Evolutionary conservation across 2,113 vertebrate genomes (phyloP).

Genomic region (Tyrannus savana): DNA sequence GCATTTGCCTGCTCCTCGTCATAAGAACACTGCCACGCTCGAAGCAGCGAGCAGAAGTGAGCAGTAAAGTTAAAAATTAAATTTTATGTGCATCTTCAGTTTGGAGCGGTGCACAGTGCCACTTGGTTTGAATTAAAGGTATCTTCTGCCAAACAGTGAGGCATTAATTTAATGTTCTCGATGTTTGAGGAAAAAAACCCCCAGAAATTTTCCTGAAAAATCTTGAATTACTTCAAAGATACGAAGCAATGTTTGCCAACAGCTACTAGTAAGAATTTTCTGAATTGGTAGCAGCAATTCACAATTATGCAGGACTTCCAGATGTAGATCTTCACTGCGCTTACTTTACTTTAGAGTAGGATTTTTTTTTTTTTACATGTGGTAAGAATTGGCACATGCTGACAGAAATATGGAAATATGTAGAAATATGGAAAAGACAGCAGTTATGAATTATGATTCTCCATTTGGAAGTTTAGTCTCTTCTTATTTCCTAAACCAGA

Average conservation of each 20-base stretch:
- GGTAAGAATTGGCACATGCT: neutral
- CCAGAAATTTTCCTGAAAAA: slow-evolving; percentile 1
- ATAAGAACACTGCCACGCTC: neutral
- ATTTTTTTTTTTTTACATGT: neutral
- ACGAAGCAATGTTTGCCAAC: neutral
- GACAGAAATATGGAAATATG: neutral
- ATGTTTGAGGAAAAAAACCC: neutral
- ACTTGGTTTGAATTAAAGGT: slow-evolving; percentile 10
- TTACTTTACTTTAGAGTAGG: neutral
- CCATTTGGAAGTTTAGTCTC: slow-evolving; percentile 17
- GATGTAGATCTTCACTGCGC: neutral
- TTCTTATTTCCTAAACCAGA: slow-evolving; percentile 21
- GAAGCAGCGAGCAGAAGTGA: neutral
- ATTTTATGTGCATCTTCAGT: neutral
- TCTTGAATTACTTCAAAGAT: neutral
- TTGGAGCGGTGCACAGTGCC: neutral
- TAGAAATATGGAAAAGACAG: slow-evolving; percentile 2
- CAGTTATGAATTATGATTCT: slow-evolving; percentile 24
- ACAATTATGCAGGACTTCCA: neutral
- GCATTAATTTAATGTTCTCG: slow-evolving; percentile 8
- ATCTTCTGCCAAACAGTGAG: neutral
- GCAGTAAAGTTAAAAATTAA: neutral
- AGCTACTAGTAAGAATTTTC: neutral
- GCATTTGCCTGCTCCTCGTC: neutral
- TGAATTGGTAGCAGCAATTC: slow-evolving; percentile 7